Evolutionary conservation across 2,888 invertebrate species (phyloP), one percentile per base, ranked within the genome.

Genomic region (Onthophagus sagittarius): DNA sequence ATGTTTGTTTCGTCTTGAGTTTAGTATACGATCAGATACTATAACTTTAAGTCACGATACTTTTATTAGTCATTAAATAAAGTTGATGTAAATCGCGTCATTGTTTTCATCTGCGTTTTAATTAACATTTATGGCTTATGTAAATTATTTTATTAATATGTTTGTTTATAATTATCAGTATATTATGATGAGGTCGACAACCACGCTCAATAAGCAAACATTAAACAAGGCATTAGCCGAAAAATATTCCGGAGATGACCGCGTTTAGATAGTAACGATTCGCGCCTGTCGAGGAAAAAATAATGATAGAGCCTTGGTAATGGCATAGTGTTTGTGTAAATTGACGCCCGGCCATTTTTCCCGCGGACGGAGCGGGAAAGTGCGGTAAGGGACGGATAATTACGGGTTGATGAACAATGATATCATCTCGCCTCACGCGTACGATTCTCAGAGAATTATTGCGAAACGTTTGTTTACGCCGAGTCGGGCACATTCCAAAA

Each of bases 281-380:
- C 23, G 67, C 67, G 23, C 32, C 39, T 53, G 39, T 23, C 67
- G 32, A 67, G 67, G 67, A 67, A 67, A 23, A 67, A 67, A 67
- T 67, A 67, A 67, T 67, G 32, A 67, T 67, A 31, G 67, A 31
- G 67, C n/a, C 23, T n/a, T 31, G 67, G 31, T 67, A 67, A 67
- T 67, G 67, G 31, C 32, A 67, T 67, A 67, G 31, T 31, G 15
- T 67, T 67, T 67, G n/a, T 67, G 67, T 67, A 67, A 67, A 67
- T 67, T 67, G 67, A 31, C 23, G 23, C n/a, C 67, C 23, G 32
- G 31, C 23, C 32, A 15, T 67, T 67, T 67, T 67, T 67, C 32
- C 23, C 23, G 64, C 31, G n/a, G 23, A 23, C 67, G 67, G 39
- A 53, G 39, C 39, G 11, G 39, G 39, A 53, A 53, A 53, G 39